These are phyloP conservation scores for Hyposmocoma kahamanoa DNA, from an alignment of 1,140 invertebrate genomes.

Conservation along the genomic window DNA sequence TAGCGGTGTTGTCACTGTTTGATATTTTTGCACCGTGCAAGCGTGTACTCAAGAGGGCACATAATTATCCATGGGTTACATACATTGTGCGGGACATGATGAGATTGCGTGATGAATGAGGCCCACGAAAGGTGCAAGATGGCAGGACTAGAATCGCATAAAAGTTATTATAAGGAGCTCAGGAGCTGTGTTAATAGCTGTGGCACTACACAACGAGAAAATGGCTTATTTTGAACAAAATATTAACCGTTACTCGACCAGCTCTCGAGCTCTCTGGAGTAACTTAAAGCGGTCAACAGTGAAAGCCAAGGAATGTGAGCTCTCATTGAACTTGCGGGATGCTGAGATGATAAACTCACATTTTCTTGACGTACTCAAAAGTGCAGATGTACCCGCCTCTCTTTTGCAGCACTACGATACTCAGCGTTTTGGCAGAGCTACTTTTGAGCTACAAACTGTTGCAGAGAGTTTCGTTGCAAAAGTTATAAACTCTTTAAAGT, in stretches of 20 bases:
- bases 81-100: background rate
- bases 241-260: slow-evolving; percentile 1
- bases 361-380: slow-evolving; percentile 6
- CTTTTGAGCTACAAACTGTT: too few relatives aligned
- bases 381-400: too few relatives aligned
- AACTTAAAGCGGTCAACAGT: background rate
- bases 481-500: too few relatives aligned
- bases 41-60: background rate
- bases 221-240: slow-evolving; percentile 1
- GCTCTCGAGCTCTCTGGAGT: background rate
- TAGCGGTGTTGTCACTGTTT: background rate
- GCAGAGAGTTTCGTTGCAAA: too few relatives aligned
- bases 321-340: background rate
- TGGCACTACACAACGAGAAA: background rate
- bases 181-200: background rate
- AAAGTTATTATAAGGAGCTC: background rate
- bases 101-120: background rate
- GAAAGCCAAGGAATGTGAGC: background rate
- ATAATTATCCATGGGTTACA: slow-evolving; percentile 2
- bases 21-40: background rate
- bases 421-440: too few relatives aligned
- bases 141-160: background rate
- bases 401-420: too few relatives aligned
- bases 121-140: background rate
- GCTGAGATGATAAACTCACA: background rate